Evolutionary conservation across 2,797 vertebrate species (phyloP), one percentile per base, ranked within the genome.

Genomic region (Prunella strophiata): DNA sequence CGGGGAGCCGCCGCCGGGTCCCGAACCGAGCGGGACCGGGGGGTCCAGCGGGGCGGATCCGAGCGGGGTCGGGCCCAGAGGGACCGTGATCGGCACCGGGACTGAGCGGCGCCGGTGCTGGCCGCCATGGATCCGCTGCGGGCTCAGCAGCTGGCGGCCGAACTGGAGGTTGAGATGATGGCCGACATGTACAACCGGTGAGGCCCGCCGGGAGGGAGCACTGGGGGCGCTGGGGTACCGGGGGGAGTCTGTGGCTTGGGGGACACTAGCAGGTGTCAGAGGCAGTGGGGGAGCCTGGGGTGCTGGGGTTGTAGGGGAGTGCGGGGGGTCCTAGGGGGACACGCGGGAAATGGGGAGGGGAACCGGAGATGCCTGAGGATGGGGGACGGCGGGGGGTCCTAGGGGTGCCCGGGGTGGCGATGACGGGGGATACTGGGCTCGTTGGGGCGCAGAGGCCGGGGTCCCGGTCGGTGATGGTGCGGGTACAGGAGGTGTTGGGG

Each of bases 151-250:
- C 96, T 99, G 95, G 99, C 99, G 42, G 99, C 99, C 22, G 99
- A 99, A 96, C 98, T 99, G 92, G 99, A 99, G 97, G 99, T 99
- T 96, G 99, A 99, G 91, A 99, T 99, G 99, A 99, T 99, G 99
- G 99, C 99, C 17, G 99, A 99, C 96, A 99, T 99, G 99, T 99
- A 99, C 97, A 99, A 99, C 97, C 98, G 99, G 99, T 99, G 98
- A 85, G 94, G 23, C 45, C 52, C 25, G 18, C 63, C 36, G 45
- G 20, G 23, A 43, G 62, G n/a, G 13, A 13, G 11, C 47, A 25
- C 0, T 18, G 57, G 10, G 25, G 15, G 7, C 61, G 10, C 4
- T 19, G 50, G 43, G 18, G 23, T 65, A n/a, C 16, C 7, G 14
- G n/a, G n/a, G 5, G 15, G 10, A 4, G 55, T 57, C 55, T 15